Evolutionary conservation across 1,140 invertebrate species (phyloP).

Genomic region (Zaprionus africanus): DNA sequence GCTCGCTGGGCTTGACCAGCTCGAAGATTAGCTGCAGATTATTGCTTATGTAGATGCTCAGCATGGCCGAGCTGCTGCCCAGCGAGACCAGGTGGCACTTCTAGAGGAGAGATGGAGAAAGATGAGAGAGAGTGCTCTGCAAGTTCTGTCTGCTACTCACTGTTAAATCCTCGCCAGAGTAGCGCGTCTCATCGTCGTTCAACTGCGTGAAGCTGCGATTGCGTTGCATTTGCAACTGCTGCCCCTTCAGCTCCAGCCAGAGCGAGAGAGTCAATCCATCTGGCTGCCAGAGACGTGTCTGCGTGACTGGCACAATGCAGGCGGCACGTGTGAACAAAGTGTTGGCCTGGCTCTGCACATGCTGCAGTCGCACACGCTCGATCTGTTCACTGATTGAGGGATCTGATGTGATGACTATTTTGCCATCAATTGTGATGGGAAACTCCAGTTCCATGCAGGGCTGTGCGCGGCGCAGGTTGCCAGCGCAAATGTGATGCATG

Average conservation of each 20-base stretch:
- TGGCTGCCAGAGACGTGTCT: conserved; percentile 69
- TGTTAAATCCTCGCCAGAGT: conserved; percentile 64
- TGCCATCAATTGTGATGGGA: conserved; percentile 73
- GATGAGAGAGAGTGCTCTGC: neutral
- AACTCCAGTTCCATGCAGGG: conserved; percentile 77
- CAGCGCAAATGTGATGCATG: conserved; percentile 70
- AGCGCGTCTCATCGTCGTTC: conserved; percentile 72
- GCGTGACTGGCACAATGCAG: conserved; percentile 74
- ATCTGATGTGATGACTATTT: conserved; percentile 71
- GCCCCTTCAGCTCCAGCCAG: conserved; percentile 75
- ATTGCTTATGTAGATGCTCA: conserved; percentile 75
- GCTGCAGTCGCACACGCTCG: conserved; percentile 69
- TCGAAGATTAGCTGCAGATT: conserved; percentile 75
- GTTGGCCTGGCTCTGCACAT: conserved; percentile 60
- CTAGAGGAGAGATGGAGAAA: conserved; percentile 25
- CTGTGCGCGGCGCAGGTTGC: conserved; percentile 56
- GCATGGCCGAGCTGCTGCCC: conserved; percentile 75
- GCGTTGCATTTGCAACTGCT: conserved; percentile 41
- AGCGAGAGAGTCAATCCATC: conserved; percentile 75
- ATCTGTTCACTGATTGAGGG: conserved; percentile 64
- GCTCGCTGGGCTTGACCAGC: conserved; percentile 70
- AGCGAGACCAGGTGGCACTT: conserved; percentile 76
- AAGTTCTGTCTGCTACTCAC: conserved; percentile 37
- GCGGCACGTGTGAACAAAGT: conserved; percentile 77
- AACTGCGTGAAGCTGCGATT: conserved; percentile 64